phyloP scores from a whole-genome alignment of 2,888 invertebrate genomes.

The Aphrophora alni region DNA sequence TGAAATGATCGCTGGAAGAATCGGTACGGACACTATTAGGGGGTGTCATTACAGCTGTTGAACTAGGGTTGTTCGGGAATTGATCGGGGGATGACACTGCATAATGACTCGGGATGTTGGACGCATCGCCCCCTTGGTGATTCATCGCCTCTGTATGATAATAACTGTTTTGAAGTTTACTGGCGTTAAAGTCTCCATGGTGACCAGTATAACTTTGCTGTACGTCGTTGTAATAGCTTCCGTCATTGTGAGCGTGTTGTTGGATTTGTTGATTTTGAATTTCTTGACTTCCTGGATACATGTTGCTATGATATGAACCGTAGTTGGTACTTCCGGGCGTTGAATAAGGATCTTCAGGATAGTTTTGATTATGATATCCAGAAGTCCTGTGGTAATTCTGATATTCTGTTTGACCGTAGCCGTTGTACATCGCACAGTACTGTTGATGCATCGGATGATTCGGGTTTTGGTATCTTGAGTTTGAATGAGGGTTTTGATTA shows the following conservation, averaged over 20 bases:
- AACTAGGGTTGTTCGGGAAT: conserved; percentile 58
- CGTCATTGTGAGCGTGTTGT: conserved; percentile 59
- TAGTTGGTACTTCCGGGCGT: conserved; percentile 53
- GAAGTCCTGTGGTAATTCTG: conserved; percentile 56
- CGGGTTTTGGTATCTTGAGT: conserved; percentile 23
- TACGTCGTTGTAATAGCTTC: conserved; percentile 57
- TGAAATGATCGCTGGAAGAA: conserved; percentile 68
- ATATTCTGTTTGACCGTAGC: conserved; percentile 64
- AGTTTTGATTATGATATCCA: conserved; percentile 29
- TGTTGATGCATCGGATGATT: conserved; percentile 45
- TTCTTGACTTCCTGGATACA: conserved; percentile 54
- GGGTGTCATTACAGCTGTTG: conserved; percentile 66
- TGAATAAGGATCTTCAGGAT: conserved; percentile 37
- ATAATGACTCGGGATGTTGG: conserved; percentile 59
- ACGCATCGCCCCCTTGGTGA: conserved; percentile 62
- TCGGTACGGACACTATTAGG: conserved; percentile 66
- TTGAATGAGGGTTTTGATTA: conserved; percentile 28
- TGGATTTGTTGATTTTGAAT: conserved; percentile 51
- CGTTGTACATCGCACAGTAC: conserved; percentile 55
- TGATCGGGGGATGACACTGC: conserved; percentile 59
- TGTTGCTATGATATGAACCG: conserved; percentile 56
- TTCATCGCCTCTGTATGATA: conserved; percentile 59
- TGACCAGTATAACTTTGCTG: conserved; percentile 54
- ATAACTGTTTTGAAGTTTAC: conserved; percentile 62
- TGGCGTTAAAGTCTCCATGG: conserved; percentile 52